phyloP scores from a whole-genome alignment of 2,797 vertebrate species.

The Brachyalestes nurse region DNA sequence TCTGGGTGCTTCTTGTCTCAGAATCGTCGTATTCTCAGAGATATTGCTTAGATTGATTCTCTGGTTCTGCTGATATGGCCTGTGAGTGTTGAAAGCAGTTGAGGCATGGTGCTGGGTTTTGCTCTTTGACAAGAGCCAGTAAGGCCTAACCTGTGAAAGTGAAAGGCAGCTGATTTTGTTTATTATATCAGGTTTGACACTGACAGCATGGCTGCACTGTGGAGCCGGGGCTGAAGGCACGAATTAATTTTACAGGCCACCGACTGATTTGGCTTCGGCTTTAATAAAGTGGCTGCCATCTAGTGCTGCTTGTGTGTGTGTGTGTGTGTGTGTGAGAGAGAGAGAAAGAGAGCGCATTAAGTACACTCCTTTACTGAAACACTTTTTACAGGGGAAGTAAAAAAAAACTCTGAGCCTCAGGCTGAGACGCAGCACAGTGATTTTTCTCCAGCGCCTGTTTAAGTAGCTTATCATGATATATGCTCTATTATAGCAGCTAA shows the following conservation, averaged over 20 bases:
- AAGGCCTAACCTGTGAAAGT: background rate
- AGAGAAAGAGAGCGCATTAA: background rate
- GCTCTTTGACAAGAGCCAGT: background rate
- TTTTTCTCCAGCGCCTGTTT: background rate
- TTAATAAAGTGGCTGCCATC: slow-evolving; percentile 30
- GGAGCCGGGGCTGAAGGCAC: background rate
- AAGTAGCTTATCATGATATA: background rate
- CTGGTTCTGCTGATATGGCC: background rate
- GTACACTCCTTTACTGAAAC: slow-evolving; percentile 27
- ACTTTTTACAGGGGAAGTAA: background rate
- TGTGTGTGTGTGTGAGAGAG: background rate
- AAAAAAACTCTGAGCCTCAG: background rate
- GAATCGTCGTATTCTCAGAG: background rate
- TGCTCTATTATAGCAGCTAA: background rate
- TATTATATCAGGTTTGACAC: slow-evolving; percentile 2
- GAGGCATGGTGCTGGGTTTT: background rate
- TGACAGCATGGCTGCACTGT: background rate
- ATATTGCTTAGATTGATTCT: background rate
- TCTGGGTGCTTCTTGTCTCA: background rate
- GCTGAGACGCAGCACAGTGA: background rate
- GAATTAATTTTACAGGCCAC: slow-evolving; percentile 14
- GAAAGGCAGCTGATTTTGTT: background rate
- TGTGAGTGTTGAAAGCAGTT: background rate
- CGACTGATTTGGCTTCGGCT: background rate
- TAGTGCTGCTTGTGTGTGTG: background rate